Evolutionary conservation across 1,140 invertebrate genomes (phyloP).

Genomic region (Neuroterus valhalla): DNA sequence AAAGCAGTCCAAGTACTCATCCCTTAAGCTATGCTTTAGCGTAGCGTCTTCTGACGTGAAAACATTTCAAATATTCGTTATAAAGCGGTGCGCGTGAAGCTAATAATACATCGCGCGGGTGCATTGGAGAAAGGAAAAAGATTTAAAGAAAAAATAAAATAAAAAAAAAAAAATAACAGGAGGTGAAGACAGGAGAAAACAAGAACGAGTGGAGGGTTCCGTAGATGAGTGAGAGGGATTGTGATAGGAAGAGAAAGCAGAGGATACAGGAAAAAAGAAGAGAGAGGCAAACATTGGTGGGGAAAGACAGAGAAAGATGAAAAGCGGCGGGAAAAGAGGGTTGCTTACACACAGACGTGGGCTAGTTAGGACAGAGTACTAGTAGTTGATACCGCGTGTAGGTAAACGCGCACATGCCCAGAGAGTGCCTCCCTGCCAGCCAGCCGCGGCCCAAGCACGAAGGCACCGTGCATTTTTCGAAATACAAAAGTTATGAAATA

Average conservation of each 20-base stretch:
- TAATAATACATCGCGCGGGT: slow-evolving; percentile 46
- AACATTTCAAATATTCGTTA: slow-evolving; percentile 55
- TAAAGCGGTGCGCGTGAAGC: slow-evolving; percentile 47
- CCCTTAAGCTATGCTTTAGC: background rate
- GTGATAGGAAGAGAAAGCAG: slow-evolving; percentile 38
- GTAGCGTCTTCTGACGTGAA: slow-evolving; percentile 39
- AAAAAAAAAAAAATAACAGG: slow-evolving; percentile 27
- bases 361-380: slow-evolving; percentile 38
- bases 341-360: slow-evolving; percentile 17
- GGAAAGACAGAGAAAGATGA: slow-evolving; percentile 44
- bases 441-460: slow-evolving; percentile 6
- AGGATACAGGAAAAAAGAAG: slow-evolving; percentile 38
- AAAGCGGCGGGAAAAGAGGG: slow-evolving; percentile 36
- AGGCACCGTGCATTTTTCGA: slow-evolving; percentile 67
- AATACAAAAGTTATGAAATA: slow-evolving; percentile 75
- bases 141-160: too few species aligned
- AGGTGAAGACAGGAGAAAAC: slow-evolving; percentile 43
- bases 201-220: slow-evolving; percentile 42
- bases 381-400: slow-evolving; percentile 43
- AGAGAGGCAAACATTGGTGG: slow-evolving; percentile 7
- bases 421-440: too few species aligned
- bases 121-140: slow-evolving; percentile 37
- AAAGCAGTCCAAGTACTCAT: background rate
- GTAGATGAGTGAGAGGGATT: slow-evolving; percentile 32
- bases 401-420: slow-evolving; percentile 26